Conservation (phyloP, 2,888 invertebrate genomes). For the Trypoxylon attenuatum region DNA sequence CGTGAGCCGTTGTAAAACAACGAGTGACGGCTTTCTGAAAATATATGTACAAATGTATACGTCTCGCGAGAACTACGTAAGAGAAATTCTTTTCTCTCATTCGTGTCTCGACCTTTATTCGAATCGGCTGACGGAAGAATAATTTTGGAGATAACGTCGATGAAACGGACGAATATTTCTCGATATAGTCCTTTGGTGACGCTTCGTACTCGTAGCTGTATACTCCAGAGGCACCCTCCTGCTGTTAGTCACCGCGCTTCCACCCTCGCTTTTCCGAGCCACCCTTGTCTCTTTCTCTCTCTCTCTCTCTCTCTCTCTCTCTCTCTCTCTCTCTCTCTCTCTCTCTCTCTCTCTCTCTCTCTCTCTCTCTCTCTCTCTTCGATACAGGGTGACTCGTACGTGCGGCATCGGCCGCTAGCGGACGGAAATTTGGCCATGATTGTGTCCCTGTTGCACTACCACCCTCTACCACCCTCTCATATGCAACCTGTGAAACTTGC, state of each 20-base stretch:
- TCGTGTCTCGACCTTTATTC: too few relatives aligned
- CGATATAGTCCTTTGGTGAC: slow-evolving; percentile 50
- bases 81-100: too few relatives aligned
- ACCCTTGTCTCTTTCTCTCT: slow-evolving; percentile 49
- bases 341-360: too few relatives aligned
- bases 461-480: background rate
- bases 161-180: background rate
- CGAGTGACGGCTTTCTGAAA: too few relatives aligned
- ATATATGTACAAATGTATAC: too few relatives aligned
- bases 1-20: too few relatives aligned
- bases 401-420: slow-evolving; percentile 6
- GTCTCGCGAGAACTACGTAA: too few relatives aligned
- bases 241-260: slow-evolving; percentile 64
- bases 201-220: slow-evolving; percentile 62
- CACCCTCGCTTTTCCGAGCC: slow-evolving; percentile 58
- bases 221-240: slow-evolving; percentile 53
- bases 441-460: slow-evolving; percentile 8
- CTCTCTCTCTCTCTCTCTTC: too few relatives aligned
- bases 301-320: background rate
- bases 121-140: too few relatives aligned
- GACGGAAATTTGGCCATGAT: slow-evolving; percentile 48
- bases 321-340: background rate
- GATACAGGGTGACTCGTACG: slow-evolving; percentile 43
- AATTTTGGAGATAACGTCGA: too few relatives aligned
- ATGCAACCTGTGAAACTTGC: background rate